A percentile compares a stretch with the other conserved stretches of the same genome.
Evolutionary conservation across 2,888 invertebrate genomes (phyloP).

Genomic region (Erebia epiphron): DNA sequence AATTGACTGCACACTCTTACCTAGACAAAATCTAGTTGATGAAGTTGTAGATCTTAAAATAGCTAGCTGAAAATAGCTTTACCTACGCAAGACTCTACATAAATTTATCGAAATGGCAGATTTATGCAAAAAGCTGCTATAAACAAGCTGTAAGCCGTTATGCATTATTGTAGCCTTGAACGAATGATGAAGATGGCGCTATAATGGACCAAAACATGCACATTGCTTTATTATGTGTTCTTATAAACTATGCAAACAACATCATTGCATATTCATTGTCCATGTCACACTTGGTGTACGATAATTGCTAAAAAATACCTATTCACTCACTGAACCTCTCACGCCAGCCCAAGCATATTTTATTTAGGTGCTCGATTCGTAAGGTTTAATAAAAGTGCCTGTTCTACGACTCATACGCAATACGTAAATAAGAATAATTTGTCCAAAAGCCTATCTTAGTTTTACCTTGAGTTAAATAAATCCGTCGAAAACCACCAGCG

Average conservation of each 20-base stretch:
- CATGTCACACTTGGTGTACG: not conserved
- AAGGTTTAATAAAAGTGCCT: not conserved
- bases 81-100: slow-evolving; percentile 4
- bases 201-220: not conserved
- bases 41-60: not conserved
- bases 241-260: not conserved
- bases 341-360: not conserved
- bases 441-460: slow-evolving; percentile 5
- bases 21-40: not conserved
- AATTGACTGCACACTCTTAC: not conserved
- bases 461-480: slow-evolving; percentile 40
- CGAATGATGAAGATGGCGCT: not conserved
- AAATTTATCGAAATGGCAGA: not conserved
- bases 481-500: slow-evolving; percentile 34
- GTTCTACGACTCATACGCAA: not conserved
- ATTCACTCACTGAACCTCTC: not conserved
- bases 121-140: slow-evolving; percentile 5
- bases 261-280: not conserved
- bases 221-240: not conserved
- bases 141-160: not conserved
- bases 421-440: not conserved
- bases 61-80: not conserved
- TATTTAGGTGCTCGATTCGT: not conserved
- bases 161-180: slow-evolving; percentile 12
- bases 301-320: not conserved